A percentile compares a stretch with the other conserved stretches of the same genome.
Evolutionary conservation across 2,888 invertebrate genomes (phyloP).

Genomic region (Clitarchus hookeri): DNA sequence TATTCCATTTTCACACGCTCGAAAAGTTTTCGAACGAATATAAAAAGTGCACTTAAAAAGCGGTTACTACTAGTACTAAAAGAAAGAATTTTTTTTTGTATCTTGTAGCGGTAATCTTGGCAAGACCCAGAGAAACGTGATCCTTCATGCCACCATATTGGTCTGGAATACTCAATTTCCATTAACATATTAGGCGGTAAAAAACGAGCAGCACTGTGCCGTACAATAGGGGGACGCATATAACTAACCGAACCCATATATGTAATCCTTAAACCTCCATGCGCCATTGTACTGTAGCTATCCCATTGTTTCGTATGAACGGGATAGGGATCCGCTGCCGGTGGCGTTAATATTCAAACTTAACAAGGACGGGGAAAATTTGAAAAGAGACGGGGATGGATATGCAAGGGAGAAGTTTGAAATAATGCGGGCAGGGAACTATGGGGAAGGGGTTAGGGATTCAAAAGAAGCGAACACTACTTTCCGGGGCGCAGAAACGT

Average conservation of each 20-base stretch:
- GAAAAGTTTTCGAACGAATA: too few species aligned
- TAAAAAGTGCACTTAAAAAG: too few species aligned
- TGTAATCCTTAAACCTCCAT: background rate
- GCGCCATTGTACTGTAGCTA: background rate
- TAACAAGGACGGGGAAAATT: background rate
- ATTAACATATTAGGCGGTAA: background rate
- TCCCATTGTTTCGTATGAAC: slow-evolving; percentile 14
- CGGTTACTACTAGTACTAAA: too few species aligned
- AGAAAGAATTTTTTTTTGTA: too few species aligned
- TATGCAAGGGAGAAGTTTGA: background rate
- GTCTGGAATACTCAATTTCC: background rate
- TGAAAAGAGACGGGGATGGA: background rate
- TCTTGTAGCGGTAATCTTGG: background rate
- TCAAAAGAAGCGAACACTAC: background rate
- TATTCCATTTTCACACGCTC: too few species aligned
- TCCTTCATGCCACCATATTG: background rate
- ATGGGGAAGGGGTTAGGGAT: background rate
- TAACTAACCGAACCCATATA: slow-evolving; percentile 7
- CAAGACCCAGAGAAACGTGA: background rate
- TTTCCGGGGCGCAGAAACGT: background rate
- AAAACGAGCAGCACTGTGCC: background rate
- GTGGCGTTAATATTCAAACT: slow-evolving; percentile 7
- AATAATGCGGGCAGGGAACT: background rate
- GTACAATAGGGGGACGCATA: background rate
- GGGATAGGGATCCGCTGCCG: background rate